A percentile compares a stretch with the other conserved stretches of the same genome.
These are phyloP conservation scores for Propsilocerus akamusi DNA, from an alignment of 1,140 invertebrate genomes.

Conservation along the genomic window DNA sequence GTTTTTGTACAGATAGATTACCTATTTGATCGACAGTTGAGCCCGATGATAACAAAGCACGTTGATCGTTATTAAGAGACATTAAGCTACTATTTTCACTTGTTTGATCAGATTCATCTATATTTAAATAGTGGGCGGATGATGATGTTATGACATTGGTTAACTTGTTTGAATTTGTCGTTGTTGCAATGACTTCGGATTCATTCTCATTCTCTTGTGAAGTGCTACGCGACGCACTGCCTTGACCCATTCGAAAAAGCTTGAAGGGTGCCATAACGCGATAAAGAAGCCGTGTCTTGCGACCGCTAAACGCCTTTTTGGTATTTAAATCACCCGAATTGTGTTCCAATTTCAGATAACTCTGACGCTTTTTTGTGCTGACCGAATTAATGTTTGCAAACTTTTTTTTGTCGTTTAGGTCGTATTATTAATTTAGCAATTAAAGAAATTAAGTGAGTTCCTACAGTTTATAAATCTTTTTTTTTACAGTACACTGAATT, in stretches of 20 bases:
- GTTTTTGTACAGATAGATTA: too few species aligned
- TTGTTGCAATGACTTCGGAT: conserved; percentile 15
- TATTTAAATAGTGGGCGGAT: background rate
- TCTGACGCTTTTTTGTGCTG: background rate
- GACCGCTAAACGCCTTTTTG: background rate
- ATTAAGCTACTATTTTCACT: conserved; percentile 3
- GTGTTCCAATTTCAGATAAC: background rate
- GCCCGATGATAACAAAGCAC: conserved; percentile 13
- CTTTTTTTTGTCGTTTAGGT: background rate
- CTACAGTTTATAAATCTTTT: background rate
- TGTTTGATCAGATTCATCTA: background rate
- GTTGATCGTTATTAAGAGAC: conserved; percentile 14
- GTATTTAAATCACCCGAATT: background rate
- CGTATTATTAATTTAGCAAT: too few species aligned
- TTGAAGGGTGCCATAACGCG: conserved; percentile 22
- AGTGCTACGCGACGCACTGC: conserved; percentile 19
- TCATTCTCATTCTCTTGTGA: conserved; percentile 24
- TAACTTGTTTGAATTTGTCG: conserved; percentile 7
- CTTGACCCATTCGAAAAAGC: conserved; percentile 22
- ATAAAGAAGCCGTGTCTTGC: background rate
- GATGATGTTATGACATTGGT: background rate
- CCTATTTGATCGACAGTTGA: conserved; percentile 1
- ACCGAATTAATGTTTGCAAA: background rate
- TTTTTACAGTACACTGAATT: background rate
- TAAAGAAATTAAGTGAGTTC: too few species aligned